Evolutionary conservation across 2,113 vertebrate genomes (phyloP).

Genomic region (Gnathochromis pfefferi): DNA sequence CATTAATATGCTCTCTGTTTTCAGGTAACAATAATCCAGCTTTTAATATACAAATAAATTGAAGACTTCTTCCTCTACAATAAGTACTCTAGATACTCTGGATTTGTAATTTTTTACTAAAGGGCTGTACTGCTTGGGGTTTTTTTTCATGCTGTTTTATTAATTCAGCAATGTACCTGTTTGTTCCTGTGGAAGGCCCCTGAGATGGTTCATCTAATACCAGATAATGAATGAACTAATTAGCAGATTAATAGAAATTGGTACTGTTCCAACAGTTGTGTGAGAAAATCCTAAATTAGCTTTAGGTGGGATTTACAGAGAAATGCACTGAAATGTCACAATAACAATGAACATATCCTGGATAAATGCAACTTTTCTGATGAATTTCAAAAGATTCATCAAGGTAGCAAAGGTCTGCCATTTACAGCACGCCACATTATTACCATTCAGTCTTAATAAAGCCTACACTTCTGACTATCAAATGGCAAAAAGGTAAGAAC

Average conservation of each 20-base stretch:
- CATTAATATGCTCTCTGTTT: background rate
- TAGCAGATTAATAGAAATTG: background rate
- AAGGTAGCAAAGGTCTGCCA: background rate
- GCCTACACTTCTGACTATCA: background rate
- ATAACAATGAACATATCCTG: background rate
- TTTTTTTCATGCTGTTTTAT: background rate
- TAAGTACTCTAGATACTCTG: background rate
- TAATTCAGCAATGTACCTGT: background rate
- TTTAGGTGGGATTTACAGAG: background rate
- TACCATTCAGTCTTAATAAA: background rate
- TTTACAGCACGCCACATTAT: background rate
- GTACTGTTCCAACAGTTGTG: background rate
- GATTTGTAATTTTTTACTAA: background rate
- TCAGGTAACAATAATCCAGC: background rate
- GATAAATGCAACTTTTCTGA: background rate
- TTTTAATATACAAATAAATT: background rate
- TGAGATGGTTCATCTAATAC: background rate
- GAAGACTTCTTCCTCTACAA: background rate
- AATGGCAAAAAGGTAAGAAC: constrained; percentile 23
- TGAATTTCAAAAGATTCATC: background rate
- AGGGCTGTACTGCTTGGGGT: background rate
- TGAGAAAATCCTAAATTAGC: background rate
- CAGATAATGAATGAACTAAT: background rate
- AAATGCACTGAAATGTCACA: background rate
- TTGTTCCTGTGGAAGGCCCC: background rate